Evolutionary conservation across 1,140 invertebrate species (phyloP), one percentile per base, ranked within the genome.

Genomic region (Eumaeus atala): DNA sequence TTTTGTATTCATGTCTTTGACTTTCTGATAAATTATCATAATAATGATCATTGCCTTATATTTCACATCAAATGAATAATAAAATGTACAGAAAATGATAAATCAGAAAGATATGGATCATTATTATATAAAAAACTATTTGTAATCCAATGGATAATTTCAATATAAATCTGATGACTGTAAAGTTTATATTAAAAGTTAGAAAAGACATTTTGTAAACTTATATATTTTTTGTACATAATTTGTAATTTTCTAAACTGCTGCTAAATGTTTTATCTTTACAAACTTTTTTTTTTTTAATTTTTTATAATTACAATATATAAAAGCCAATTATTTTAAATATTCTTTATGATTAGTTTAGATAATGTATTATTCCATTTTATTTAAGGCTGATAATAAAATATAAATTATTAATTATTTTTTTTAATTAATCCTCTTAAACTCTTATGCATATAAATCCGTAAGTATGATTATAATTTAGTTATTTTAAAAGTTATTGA

Each of bases 341-440:
- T 80, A 66, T 67, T 62, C 78, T 64, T 79, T 72, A 69, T 63
- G 70, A 81, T 74, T 59, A 74, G 65, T 60, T 55, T 77, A 76
- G 77, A 63, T 76, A 64, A 72, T 85, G 72, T 84, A 80, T 78
- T 82, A 85, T 85, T 83, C 73, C 77, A 79, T 75, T 80, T 68
- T 67, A 66, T 71, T 57, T 71, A 71, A 65, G 54, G 53, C 54
- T 58, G 51, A 64, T 73, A 70, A 75, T 70, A 74, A 77, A 77
- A 50, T 37, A 55, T 48, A 58, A 42, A 58, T 55, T 55, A 35
- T 37, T 40, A 50, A 37, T 51, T 56, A 9, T 50, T 47, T 33
- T 55, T 59, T 61, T 67, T 56, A 56, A 55, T 62, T 28, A 33
- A 42, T 33, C 38, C 14, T 42, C 21, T 6, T 28, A 3, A 6